These are phyloP conservation scores for Poeciliopsis infans DNA, from an alignment of 2,797 vertebrate genomes.

Conservation along the genomic window DNA sequence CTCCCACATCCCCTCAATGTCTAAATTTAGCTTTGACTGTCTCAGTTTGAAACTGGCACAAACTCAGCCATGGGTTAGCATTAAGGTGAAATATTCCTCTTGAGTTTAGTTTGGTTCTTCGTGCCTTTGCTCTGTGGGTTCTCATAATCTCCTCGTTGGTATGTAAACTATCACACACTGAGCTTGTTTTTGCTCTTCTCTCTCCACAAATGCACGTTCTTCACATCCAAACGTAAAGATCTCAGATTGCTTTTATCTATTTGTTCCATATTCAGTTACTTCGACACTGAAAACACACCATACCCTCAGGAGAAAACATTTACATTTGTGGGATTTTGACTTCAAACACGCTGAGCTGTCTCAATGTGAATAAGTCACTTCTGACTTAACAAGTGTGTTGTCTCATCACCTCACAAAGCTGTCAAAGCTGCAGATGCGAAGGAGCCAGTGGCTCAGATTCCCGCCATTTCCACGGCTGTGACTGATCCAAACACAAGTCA, in stretches of 20 bases:
- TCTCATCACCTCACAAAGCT: constrained; percentile 56
- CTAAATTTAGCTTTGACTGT: constrained; percentile 46
- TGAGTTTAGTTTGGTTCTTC: constrained; percentile 63
- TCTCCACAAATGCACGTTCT: constrained; percentile 5
- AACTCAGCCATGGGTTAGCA: constrained; percentile 44
- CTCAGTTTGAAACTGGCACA: constrained; percentile 19
- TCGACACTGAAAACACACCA: constrained; percentile 3
- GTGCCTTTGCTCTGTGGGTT: constrained; percentile 48
- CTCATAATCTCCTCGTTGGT: constrained; percentile 50
- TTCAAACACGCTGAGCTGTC: constrained; percentile 2
- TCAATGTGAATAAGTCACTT: constrained; percentile 29
- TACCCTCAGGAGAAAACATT: constrained; percentile 5
- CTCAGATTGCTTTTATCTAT: constrained; percentile 1
- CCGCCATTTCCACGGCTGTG: constrained; percentile 54
- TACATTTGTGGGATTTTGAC: background rate
- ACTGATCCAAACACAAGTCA: constrained; percentile 69
- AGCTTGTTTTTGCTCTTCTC: constrained; percentile 15
- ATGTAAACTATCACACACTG: constrained; percentile 51
- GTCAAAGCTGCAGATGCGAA: constrained; percentile 55
- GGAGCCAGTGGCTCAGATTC: constrained; percentile 40
- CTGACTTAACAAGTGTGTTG: constrained; percentile 42
- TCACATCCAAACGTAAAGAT: constrained; percentile 5
- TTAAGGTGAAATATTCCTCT: constrained; percentile 59
- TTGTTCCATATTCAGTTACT: background rate
- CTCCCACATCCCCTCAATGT: constrained; percentile 24